Conservation (phyloP, 2,113 vertebrate genomes). For the Panthera leo region DNA sequence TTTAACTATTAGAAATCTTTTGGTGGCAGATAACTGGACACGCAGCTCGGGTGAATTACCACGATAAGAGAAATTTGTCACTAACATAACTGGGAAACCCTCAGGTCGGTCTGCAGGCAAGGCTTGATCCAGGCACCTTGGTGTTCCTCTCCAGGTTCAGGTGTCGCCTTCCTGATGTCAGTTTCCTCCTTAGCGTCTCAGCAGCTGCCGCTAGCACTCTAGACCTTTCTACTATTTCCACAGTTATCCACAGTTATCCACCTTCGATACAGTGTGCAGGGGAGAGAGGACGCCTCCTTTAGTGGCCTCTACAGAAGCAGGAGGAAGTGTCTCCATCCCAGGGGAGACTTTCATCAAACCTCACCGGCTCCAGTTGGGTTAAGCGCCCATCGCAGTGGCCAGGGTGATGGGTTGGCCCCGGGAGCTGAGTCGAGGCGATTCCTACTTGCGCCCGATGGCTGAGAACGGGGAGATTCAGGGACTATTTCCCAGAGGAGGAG, state of each 20-base stretch:
- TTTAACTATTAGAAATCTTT: not conserved
- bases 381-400: not conserved
- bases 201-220: not conserved
- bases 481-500: not conserved
- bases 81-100: not conserved
- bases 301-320: not conserved
- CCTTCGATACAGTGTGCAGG: fast-evolving
- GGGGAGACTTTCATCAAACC: not conserved
- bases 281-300: not conserved
- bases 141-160: not conserved
- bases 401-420: no score
- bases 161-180: not conserved
- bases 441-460: not conserved
- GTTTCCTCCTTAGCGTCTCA: not conserved
- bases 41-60: not conserved
- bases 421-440: not conserved
- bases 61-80: no score
- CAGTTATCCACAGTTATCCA: no score
- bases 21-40: not conserved
- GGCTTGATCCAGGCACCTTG: not conserved
- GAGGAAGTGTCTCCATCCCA: not conserved
- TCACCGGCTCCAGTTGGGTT: not conserved
- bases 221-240: not conserved
- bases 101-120: not conserved
- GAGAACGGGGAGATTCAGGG: not conserved